Evolutionary conservation across 2,888 invertebrate genomes (phyloP), one percentile per base, ranked within the genome.

Genomic region (Alviniconcha strummeri): DNA sequence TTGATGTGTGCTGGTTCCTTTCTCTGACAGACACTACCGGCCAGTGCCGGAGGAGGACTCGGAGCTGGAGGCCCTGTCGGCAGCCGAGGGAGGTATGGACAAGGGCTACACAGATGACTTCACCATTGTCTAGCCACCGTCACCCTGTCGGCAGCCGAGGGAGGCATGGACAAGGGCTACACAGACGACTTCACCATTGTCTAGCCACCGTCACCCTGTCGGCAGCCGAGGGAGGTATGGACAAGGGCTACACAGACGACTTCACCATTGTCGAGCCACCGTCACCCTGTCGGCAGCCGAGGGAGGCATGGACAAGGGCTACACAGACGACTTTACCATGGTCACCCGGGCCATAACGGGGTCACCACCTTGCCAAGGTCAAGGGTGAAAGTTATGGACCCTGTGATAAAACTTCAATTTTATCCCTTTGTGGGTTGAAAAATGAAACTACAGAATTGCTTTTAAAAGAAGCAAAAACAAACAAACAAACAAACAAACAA

Each of bases 171-270:
- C 72, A 90, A 90, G 83, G 90, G 90, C 0, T 92, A 92, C 83
- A 91, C 91, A 5, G 91, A 91, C 52, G 90, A 91, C 82, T 92
- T 89, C 81, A 92, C 92, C 2, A 88, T 92, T 78, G 92, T 92
- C 71, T 86, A 86, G 83, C 56, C 85, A 76, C 72, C 80, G 84
- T 0, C 86, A 87, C 83, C 90, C 90, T 84, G 52, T 79, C 84
- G 8, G 84, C 84, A 13, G 83, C 82, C 52, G 85, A 85, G 15
- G 85, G 85, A 64, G 83, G 87, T 6, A 83, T 85, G 13, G 90
- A 90, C 72, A 90, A 90, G 83, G 90, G 90, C 0, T 92, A 92
- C 83, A 91, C 91, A 5, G 91, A 91, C 52, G 90, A 91, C 82
- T 92, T 89, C 81, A 92, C 92, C 2, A 88, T 92, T 80, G 92